Evolutionary conservation across 2,888 invertebrate genomes (phyloP).

Genomic region (Chloromyia formosa): DNA sequence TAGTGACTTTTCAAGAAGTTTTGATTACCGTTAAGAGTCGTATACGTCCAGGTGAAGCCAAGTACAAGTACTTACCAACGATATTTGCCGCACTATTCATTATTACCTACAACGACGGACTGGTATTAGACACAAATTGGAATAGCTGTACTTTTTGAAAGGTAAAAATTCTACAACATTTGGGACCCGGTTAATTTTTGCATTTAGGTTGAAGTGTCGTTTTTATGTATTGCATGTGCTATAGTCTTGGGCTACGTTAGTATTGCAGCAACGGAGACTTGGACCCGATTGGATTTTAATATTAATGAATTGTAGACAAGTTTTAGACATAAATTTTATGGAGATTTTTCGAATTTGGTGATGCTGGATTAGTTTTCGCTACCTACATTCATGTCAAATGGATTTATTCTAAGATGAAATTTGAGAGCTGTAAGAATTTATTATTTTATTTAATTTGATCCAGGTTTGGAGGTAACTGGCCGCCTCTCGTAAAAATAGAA

Average conservation of each 20-base stretch:
- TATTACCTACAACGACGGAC: background rate
- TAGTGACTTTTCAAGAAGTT: slow-evolving; percentile 21
- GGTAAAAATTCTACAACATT: slow-evolving; percentile 29
- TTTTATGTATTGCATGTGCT: background rate
- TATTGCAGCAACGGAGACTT: background rate
- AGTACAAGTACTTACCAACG: background rate
- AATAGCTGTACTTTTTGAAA: slow-evolving; percentile 34
- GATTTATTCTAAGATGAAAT: too few relatives aligned
- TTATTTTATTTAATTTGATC: too few relatives aligned
- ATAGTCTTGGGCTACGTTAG: background rate
- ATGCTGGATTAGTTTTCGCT: too few relatives aligned
- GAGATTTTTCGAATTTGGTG: too few relatives aligned
- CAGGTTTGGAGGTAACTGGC: too few relatives aligned
- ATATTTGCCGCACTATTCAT: background rate
- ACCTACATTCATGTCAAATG: too few relatives aligned
- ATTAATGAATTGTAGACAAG: too few relatives aligned
- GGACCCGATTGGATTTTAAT: too few relatives aligned
- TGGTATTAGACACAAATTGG: slow-evolving; percentile 14
- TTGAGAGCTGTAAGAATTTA: too few relatives aligned
- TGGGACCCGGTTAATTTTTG: slow-evolving; percentile 9
- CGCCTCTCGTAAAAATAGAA: too few relatives aligned
- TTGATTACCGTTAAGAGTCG: slow-evolving; percentile 23
- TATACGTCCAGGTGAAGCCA: background rate
- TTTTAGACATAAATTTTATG: too few relatives aligned
- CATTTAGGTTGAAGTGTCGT: slow-evolving; percentile 1